These are phyloP conservation scores for Drosophila falleni DNA, from an alignment of 2,888 invertebrate genomes.

Conservation along the genomic window DNA sequence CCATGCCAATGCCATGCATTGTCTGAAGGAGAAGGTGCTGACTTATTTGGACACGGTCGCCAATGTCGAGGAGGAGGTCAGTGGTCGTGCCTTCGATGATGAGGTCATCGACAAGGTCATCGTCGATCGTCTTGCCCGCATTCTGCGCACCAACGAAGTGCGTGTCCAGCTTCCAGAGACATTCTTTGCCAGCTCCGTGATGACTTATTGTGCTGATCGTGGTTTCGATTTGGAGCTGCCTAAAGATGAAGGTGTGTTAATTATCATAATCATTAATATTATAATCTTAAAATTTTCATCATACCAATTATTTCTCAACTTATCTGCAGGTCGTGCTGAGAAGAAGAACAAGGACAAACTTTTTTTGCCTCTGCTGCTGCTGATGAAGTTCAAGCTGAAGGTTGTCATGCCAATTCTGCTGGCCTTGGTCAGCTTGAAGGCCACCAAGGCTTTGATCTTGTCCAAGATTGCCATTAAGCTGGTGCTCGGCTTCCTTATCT, in stretches of 20 bases:
- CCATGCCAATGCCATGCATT: constrained; percentile 89
- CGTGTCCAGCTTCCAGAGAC: constrained; percentile 90
- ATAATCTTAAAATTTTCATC: too few relatives aligned
- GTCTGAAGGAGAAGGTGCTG: constrained; percentile 92
- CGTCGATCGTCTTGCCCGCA: constrained; percentile 89
- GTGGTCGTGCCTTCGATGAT: constrained; percentile 88
- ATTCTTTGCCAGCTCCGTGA: constrained; percentile 89
- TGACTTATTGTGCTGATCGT: constrained; percentile 89
- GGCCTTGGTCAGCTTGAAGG: constrained; percentile 92
- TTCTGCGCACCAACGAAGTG: constrained; percentile 91
- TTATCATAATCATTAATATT: too few relatives aligned
- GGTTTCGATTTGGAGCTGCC: constrained; percentile 89
- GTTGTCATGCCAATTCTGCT: constrained; percentile 93
- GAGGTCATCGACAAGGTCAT: constrained; percentile 91
- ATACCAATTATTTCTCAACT: neutral
- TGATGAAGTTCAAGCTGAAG: constrained; percentile 94
- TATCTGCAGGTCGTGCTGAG: constrained; percentile 90
- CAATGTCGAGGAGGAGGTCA: constrained; percentile 87
- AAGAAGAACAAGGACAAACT: constrained; percentile 92
- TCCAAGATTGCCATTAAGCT: constrained; percentile 93
- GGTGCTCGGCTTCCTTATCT: constrained; percentile 92
- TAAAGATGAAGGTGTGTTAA: constrained; percentile 85
- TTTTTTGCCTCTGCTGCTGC: constrained; percentile 91
- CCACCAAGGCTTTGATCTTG: constrained; percentile 92
- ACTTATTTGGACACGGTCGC: constrained; percentile 90